phyloP scores from a whole-genome alignment of 2,888 invertebrate species.

The Platypus cylindrus region DNA sequence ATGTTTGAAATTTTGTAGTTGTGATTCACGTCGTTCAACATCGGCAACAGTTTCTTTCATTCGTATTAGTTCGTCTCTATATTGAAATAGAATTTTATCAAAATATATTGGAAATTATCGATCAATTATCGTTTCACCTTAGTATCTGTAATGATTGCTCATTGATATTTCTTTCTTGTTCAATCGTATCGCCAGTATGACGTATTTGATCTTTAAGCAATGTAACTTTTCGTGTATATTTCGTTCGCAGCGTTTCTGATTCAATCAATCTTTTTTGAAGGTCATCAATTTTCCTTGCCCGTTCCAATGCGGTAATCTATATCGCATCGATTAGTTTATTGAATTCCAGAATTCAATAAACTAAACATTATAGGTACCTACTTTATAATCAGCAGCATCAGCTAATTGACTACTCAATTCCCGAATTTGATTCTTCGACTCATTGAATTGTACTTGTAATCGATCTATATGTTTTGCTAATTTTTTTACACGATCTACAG shows the following conservation, averaged over 20 bases:
- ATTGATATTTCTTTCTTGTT: constrained; percentile 54
- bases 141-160: constrained; percentile 59
- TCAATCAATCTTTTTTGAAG: constrained; percentile 69
- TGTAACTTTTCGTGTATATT: constrained; percentile 59
- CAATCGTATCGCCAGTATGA: constrained; percentile 51
- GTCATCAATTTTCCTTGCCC: constrained; percentile 73
- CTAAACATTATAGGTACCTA: constrained; percentile 23
- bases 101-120: no score
- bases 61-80: constrained; percentile 59
- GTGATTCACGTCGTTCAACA: constrained; percentile 61
- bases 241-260: constrained; percentile 62
- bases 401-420: constrained; percentile 76
- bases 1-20: constrained; percentile 59
- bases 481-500: constrained; percentile 59
- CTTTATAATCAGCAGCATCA: constrained; percentile 80
- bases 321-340: constrained; percentile 12
- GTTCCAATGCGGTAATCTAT: constrained; percentile 70
- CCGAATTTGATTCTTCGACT: constrained; percentile 67
- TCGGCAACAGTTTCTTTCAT: constrained; percentile 64
- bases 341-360: background rate
- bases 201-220: constrained; percentile 62
- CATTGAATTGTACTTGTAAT: constrained; percentile 63
- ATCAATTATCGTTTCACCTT: constrained; percentile 7
- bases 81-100: background rate
- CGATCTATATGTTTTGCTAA: constrained; percentile 74